Conservation (phyloP, 2,888 invertebrate species). For the Stenotaenia linearis region DNA sequence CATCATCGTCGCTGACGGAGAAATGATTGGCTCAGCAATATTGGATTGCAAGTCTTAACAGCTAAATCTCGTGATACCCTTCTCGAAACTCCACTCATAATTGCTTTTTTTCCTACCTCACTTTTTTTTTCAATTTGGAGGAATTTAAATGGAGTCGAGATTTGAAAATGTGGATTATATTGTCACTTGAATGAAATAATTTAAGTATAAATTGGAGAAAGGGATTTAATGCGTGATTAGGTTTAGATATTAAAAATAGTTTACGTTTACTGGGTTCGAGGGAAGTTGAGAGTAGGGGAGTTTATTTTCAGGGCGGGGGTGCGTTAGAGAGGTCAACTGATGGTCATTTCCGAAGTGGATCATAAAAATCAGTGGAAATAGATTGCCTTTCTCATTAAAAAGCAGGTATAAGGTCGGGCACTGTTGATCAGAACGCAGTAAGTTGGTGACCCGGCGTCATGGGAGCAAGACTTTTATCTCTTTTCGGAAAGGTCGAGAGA, state of each 20-base stretch:
- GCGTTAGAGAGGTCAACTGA: background rate
- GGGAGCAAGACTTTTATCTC: slow-evolving; percentile 20
- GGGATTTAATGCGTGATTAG: background rate
- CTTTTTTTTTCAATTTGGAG: background rate
- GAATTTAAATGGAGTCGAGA: slow-evolving; percentile 1
- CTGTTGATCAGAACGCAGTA: slow-evolving; percentile 19
- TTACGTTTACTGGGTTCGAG: background rate
- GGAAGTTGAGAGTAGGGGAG: background rate
- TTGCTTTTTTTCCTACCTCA: background rate
- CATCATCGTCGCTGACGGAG: slow-evolving; percentile 26
- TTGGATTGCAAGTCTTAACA: slow-evolving; percentile 12
- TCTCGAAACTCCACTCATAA: background rate
- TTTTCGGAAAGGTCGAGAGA: background rate
- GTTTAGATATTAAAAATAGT: too few species aligned
- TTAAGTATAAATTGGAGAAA: background rate
- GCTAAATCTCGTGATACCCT: slow-evolving; percentile 18
- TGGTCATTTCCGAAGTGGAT: background rate
- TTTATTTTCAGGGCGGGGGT: background rate
- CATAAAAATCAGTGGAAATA: background rate
- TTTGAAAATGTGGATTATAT: background rate
- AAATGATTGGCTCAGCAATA: slow-evolving; percentile 26
- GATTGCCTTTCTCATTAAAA: slow-evolving; percentile 1
- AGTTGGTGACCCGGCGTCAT: slow-evolving; percentile 10
- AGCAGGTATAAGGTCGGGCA: slow-evolving; percentile 13
- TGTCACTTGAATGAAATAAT: background rate